Evolutionary conservation across 2,888 invertebrate genomes (phyloP).

Genomic region (Diaperis boleti): DNA sequence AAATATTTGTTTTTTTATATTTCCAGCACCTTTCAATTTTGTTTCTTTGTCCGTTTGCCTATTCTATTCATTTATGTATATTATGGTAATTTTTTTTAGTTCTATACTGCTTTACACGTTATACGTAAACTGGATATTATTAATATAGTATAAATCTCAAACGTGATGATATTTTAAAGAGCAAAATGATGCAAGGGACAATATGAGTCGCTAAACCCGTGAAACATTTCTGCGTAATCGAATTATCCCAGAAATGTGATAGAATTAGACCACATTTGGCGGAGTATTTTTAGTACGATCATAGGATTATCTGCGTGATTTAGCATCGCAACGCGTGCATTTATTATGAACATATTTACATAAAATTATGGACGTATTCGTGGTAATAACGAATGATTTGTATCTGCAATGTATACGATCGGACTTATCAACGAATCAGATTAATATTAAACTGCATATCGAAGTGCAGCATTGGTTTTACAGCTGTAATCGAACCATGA

Average conservation of each 20-base stretch:
- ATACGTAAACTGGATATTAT: too few relatives aligned
- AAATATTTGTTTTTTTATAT: too few relatives aligned
- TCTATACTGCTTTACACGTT: too few relatives aligned
- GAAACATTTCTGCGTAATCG: not conserved
- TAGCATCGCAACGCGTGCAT: slow-evolving; percentile 24
- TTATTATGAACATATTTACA: slow-evolving; percentile 56
- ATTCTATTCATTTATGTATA: too few relatives aligned
- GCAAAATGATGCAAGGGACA: too few relatives aligned
- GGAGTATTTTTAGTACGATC: slow-evolving; percentile 1
- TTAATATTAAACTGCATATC: slow-evolving; percentile 47
- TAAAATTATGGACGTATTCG: slow-evolving; percentile 57
- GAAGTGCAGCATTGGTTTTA: slow-evolving; percentile 55
- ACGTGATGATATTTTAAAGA: too few relatives aligned
- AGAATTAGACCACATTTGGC: not conserved
- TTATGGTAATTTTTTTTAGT: too few relatives aligned
- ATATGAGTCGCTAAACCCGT: too few relatives aligned
- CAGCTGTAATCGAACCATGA: slow-evolving; percentile 62
- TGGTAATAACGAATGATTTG: slow-evolving; percentile 47
- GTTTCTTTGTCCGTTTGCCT: too few relatives aligned
- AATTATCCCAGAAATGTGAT: not conserved
- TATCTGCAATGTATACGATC: slow-evolving; percentile 43
- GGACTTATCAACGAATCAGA: slow-evolving; percentile 46
- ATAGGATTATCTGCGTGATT: slow-evolving; percentile 35
- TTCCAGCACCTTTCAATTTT: too few relatives aligned
- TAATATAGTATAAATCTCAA: too few relatives aligned